Base-by-base conservation (phyloP, 2,797 vertebrate species). In the Pogonophryne albipinna region DNA sequence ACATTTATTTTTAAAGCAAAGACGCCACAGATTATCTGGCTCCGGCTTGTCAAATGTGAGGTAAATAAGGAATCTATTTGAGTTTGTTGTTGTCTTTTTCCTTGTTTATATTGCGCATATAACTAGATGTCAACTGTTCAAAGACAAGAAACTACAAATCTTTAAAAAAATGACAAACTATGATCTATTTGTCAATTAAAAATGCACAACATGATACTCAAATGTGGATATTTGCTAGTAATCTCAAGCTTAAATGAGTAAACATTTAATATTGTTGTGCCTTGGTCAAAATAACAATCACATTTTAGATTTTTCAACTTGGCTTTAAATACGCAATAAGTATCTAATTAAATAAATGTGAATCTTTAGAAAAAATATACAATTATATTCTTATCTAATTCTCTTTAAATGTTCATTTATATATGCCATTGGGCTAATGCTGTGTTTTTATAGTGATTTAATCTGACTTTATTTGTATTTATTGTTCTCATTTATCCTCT, bases 41-140 rank as follows among this genome's bases (percentile, higher is more conserved):
- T 38, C 34, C 34, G 8, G 34, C 34, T 38, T 38, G 34, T 38
- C 8, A 13, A 10, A 17, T 51, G 3, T 44, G 50, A 23, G 20
- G 20, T 62, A 49, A 56, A 71, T 51, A 17, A 14, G 0, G 42
- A 23, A 61, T 31, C 20, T 31, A 52, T 62, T 6, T 50, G 1
- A 58, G 38, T 49, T 27, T 49, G 69, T 69, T 44, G 61, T 66
- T 7, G 34, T 31, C 4, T 16, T 63, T 34, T 59, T 38, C 10
- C 16, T 14, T 12, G 9, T 44, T 34, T 46, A 7, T 45, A 19
- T 12, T 71, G 51, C 47, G 74, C 8, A 2, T 19, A 19, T 31
- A 62, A 42, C 51, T 50, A 15, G 6, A 66, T 20, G n/a, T 52
- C 38, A 34, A 10, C 34, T 7, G 34, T 44, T 12, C 12, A 7